phyloP scores from a whole-genome alignment of 2,113 vertebrate species.

The Sigmodon hispidus region DNA sequence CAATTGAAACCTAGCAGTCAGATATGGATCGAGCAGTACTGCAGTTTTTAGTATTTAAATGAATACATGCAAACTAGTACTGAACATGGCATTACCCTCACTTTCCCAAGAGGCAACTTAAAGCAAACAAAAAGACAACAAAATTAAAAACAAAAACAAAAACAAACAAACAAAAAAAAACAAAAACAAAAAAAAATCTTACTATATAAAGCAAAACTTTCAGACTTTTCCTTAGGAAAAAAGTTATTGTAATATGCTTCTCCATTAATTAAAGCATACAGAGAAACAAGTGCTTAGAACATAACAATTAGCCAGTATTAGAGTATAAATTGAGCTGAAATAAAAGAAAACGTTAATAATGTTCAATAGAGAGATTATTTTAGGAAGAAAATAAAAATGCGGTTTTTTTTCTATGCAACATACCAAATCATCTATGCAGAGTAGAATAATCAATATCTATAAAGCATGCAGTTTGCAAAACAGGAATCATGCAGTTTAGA shows the following conservation, averaged over 20 bases:
- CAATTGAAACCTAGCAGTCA: slow-evolving; percentile 99
- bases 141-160: slow-evolving; percentile 75
- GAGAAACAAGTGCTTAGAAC: slow-evolving; percentile 85
- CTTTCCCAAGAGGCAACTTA: slow-evolving; percentile 84
- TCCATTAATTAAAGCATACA: slow-evolving; percentile 87
- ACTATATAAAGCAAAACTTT: slow-evolving; percentile 83
- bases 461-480: slow-evolving; percentile 86
- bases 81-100: slow-evolving; percentile 88
- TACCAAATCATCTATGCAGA: slow-evolving; percentile 74
- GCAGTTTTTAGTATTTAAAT: slow-evolving; percentile 95
- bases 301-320: slow-evolving; percentile 88
- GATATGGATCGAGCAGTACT: slow-evolving; percentile 98
- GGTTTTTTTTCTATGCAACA: slow-evolving; percentile 75
- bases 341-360: slow-evolving; percentile 88
- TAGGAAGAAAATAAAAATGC: slow-evolving; percentile 84
- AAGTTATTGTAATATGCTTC: slow-evolving; percentile 79
- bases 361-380: slow-evolving; percentile 84
- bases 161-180: slow-evolving; percentile 70
- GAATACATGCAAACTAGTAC: slow-evolving; percentile 92
- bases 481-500: slow-evolving; percentile 87
- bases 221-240: slow-evolving; percentile 78
- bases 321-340: slow-evolving; percentile 87
- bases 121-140: slow-evolving; percentile 74
- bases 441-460: slow-evolving; percentile 81
- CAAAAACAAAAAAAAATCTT: slow-evolving; percentile 81